Conservation (phyloP, 2,888 invertebrate species). For the Apamea sordens region DNA sequence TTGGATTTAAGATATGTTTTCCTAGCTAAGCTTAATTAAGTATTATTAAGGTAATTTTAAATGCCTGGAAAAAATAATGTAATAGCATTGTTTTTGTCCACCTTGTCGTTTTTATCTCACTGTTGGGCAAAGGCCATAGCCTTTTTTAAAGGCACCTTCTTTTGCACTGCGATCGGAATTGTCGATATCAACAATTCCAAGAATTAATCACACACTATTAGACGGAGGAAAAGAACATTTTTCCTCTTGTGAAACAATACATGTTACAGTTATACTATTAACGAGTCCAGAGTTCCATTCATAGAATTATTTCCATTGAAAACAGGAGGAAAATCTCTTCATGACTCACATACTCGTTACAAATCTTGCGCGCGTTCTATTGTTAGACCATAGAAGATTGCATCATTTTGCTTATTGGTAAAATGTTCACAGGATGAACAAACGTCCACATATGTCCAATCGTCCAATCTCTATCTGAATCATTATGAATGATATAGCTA, state of each 20-base stretch:
- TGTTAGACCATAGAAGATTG: conserved; percentile 20
- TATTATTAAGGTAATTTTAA: no score
- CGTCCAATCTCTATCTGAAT: no score
- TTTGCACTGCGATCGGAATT: neutral
- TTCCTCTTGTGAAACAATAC: conserved; percentile 37
- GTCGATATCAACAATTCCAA: neutral
- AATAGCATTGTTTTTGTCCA: no score
- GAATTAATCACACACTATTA: neutral
- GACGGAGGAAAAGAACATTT: neutral
- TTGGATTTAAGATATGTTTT: no score
- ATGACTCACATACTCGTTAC: conserved; percentile 12
- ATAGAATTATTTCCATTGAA: conserved; percentile 27
- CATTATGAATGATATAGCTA: no score
- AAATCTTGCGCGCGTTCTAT: conserved; percentile 30
- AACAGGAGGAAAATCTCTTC: conserved; percentile 22
- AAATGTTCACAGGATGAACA: neutral
- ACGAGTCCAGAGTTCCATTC: conserved; percentile 7
- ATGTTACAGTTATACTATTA: neutral
- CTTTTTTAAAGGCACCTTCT: neutral
- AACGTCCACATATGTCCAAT: no score
- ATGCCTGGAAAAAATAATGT: no score
- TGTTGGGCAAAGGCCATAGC: neutral
- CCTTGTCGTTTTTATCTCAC: neutral
- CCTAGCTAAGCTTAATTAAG: no score
- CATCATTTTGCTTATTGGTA: conserved; percentile 25